These are phyloP conservation scores for Athene noctua DNA, from an alignment of 2,113 vertebrate species.

Conservation along the genomic window DNA sequence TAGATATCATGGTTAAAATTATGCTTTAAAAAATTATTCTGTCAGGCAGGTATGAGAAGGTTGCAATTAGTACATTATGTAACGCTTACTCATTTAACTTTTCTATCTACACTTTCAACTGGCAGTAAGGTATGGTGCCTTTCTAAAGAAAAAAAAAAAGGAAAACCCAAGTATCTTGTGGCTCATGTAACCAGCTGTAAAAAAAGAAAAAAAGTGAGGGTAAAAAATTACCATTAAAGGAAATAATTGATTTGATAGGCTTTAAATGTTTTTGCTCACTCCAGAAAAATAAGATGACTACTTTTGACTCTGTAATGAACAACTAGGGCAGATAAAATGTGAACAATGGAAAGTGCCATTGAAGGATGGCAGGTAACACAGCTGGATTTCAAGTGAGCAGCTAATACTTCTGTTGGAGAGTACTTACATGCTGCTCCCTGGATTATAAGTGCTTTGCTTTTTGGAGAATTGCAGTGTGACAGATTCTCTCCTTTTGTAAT, in stretches of 20 bases:
- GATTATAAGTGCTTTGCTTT: background rate
- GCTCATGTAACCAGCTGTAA: background rate
- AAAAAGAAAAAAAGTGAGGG: background rate
- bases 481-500: background rate
- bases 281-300: background rate
- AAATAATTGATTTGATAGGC: background rate
- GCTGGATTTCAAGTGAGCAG: slow-evolving; percentile 5
- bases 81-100: background rate
- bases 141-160: background rate
- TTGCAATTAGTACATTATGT: background rate
- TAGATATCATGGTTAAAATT: background rate
- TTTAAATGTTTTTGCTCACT: background rate
- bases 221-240: background rate
- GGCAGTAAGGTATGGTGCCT: background rate
- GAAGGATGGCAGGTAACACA: background rate
- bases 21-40: background rate
- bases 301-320: background rate
- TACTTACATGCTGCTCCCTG: background rate
- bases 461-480: background rate
- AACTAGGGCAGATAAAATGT: background rate
- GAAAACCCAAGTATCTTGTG: background rate
- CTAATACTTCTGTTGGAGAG: background rate
- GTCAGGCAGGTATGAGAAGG: background rate
- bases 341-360: background rate
- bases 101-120: background rate